phyloP scores from a whole-genome alignment of 1,140 invertebrate species.

The Drosophila malerkotliana region DNA sequence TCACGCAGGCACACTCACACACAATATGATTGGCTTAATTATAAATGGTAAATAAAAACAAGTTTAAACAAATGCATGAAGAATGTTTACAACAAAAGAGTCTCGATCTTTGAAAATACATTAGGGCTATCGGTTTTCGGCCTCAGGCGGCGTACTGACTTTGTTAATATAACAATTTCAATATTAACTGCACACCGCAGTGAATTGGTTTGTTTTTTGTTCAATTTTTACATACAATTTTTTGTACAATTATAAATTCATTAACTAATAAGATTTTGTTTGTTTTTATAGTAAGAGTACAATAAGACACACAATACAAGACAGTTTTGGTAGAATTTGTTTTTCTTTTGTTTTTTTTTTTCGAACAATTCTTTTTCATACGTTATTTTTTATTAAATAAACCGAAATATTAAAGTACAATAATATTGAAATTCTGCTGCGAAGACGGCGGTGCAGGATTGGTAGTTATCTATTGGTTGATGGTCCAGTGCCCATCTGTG shows the following conservation, averaged over 20 bases:
- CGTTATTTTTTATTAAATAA: constrained; percentile 84
- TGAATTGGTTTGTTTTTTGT: constrained; percentile 28
- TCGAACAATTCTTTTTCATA: constrained; percentile 60
- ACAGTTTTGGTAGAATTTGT: constrained; percentile 61
- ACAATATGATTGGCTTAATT: constrained; percentile 52
- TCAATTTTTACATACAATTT: constrained; percentile 66
- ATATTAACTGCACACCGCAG: constrained; percentile 40
- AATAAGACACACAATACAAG: constrained; percentile 80
- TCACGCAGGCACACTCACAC: constrained; percentile 26
- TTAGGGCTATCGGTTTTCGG: constrained; percentile 53
- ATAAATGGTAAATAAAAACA: constrained; percentile 64
- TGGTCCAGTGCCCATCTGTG: constrained; percentile 35
- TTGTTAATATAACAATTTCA: constrained; percentile 78
- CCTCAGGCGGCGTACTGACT: constrained; percentile 54
- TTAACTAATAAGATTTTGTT: constrained; percentile 51
- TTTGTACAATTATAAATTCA: constrained; percentile 70
- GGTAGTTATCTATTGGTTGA: constrained; percentile 33
- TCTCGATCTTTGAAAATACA: constrained; percentile 56
- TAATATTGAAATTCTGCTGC: constrained; percentile 80
- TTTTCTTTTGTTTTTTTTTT: constrained; percentile 35
- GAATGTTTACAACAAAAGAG: constrained; percentile 69
- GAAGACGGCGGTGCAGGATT: constrained; percentile 54
- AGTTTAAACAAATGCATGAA: constrained; percentile 61
- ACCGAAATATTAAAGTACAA: constrained; percentile 83
- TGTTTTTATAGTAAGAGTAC: constrained; percentile 44